Evolutionary conservation across 2,888 invertebrate species (phyloP).

Genomic region (Ophioninae sp.): DNA sequence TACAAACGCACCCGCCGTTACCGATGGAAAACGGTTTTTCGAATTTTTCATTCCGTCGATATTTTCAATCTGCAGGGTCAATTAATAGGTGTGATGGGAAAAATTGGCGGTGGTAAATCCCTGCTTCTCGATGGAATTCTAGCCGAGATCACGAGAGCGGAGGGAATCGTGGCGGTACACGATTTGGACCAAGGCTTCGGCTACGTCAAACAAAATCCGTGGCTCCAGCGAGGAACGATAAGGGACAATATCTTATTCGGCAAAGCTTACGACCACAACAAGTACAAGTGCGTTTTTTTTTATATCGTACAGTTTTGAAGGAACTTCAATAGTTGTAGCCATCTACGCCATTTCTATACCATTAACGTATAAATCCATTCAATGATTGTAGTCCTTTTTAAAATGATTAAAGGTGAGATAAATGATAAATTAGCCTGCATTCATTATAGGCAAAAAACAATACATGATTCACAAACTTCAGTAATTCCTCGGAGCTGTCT

Average conservation of each 20-base stretch:
- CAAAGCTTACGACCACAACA: slow-evolving; percentile 88
- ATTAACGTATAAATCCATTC: not conserved
- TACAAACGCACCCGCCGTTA: slow-evolving; percentile 67
- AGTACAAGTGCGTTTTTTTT: slow-evolving; percentile 84
- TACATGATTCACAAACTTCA: too few relatives aligned
- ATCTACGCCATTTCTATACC: not conserved
- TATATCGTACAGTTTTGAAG: slow-evolving; percentile 34
- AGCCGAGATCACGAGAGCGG: slow-evolving; percentile 89
- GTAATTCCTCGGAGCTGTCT: too few relatives aligned
- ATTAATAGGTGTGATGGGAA: slow-evolving; percentile 93
- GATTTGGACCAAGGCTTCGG: slow-evolving; percentile 90
- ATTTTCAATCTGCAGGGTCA: slow-evolving; percentile 84
- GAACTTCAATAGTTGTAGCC: not conserved
- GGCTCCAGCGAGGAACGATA: slow-evolving; percentile 95
- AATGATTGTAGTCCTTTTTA: not conserved
- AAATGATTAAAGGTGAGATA: not conserved
- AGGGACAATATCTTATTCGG: slow-evolving; percentile 97
- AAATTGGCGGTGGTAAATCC: slow-evolving; percentile 96
- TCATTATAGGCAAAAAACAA: too few relatives aligned
- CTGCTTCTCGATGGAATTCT: slow-evolving; percentile 92
- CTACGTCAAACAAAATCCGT: slow-evolving; percentile 93
- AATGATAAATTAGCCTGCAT: too few relatives aligned
- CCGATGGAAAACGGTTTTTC: not conserved
- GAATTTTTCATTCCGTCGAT: not conserved
- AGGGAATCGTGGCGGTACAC: slow-evolving; percentile 87